phyloP scores from a whole-genome alignment of 2,797 vertebrate species.

The Babyrousa celebensis region DNA sequence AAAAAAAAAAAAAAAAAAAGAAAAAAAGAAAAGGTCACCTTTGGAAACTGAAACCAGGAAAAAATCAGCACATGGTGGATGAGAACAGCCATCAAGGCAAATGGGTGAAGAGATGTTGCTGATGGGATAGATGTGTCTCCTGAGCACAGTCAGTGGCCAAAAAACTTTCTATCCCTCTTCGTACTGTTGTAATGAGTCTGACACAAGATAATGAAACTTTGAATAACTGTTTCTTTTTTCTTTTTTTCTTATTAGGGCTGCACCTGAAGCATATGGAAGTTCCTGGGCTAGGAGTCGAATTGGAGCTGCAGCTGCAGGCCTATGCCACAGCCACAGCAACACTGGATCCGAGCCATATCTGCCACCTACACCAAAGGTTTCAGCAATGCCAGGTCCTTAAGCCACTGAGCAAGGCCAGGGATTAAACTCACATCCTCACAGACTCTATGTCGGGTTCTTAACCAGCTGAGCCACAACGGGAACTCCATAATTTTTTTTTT shows the following conservation, averaged over 20 bases:
- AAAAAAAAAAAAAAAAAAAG: too few species aligned
- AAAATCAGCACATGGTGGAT: background rate
- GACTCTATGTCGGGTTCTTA: too few species aligned
- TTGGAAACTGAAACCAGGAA: slow-evolving; percentile 12
- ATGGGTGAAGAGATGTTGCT: background rate
- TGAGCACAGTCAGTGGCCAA: background rate
- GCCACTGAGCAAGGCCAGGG: too few species aligned
- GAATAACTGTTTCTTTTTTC: slow-evolving; percentile 35
- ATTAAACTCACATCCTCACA: too few species aligned
- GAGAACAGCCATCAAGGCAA: background rate
- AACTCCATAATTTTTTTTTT: background rate
- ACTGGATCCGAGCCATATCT: too few species aligned
- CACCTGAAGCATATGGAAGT: too few species aligned
- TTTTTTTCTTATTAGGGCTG: background rate
- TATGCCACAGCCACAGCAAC: too few species aligned
- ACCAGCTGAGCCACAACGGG: too few species aligned
- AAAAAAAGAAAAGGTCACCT: slow-evolving; percentile 55
- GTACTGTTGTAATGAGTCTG: background rate
- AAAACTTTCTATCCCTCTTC: slow-evolving; percentile 36
- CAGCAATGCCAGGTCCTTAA: too few species aligned
- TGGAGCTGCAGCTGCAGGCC: too few species aligned
- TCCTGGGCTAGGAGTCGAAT: too few species aligned
- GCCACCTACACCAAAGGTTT: too few species aligned
- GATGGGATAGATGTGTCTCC: background rate
- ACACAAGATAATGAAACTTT: slow-evolving; percentile 11